Evolutionary conservation across 1,140 invertebrate genomes (phyloP), one percentile per base, ranked within the genome.

Genomic region (Cydia pomonella): DNA sequence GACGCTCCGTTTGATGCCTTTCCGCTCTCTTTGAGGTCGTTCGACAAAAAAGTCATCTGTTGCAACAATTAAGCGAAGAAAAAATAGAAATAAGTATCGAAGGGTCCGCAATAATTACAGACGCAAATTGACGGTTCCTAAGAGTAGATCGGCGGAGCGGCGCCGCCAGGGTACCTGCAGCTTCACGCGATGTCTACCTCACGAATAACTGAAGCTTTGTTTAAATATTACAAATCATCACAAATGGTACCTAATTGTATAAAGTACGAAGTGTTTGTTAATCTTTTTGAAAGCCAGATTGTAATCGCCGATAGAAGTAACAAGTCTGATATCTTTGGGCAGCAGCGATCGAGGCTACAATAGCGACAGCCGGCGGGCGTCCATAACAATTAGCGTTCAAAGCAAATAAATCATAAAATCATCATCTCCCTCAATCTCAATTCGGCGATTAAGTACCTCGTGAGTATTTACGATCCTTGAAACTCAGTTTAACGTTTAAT

Each of bases 11-110:
- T 93, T 93, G 91, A 93, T 93, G 90, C 91, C 88, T 93, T 92
- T 91, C 91, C 91, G 91, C 91, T 93, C 90, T 93, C 89, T 92
- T 92, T 91, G 89, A 91, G 89, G 85, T 90, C 82, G 86, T 89
- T 93, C 89, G 90, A 93, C 90, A 92, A 93, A 93, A 93, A 93
- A 93, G 90, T 92, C 90, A 90, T 92, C 90, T 92, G 90, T 89
- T 91, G 90, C 84, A 93, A 93, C 88, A 93, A 93, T 93, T 93
- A 93, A 93, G 90, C 82, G 73, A 75, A 77, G 85, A 93, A 92
- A 93, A 93, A 93, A 92, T 93, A 88, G 88, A 91, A 89, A 91
- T 93, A 93, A 92, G 89, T 92, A 93, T 91, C 87, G 90, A 92
- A 91, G 91, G 91, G 90, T 91, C 91, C 83, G 91, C 87, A 92